Percentiles rank a stretch among this genome's conserved stretches.
phyloP scores from a whole-genome alignment of 2,113 vertebrate genomes.

The Zapornia atra region DNA sequence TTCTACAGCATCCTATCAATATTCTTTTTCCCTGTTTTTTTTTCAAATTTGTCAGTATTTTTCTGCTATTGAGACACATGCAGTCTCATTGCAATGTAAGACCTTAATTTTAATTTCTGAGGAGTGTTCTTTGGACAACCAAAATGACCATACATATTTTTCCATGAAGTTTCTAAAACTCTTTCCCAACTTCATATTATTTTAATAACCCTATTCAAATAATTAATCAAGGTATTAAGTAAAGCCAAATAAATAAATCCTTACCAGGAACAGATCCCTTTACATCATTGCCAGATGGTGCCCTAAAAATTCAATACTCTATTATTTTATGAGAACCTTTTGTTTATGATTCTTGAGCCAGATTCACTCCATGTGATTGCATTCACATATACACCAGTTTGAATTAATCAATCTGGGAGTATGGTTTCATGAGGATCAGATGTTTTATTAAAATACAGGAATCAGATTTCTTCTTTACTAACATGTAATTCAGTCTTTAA shows the following conservation, averaged over 20 bases:
- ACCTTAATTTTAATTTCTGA: background rate
- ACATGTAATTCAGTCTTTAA: slow-evolving; percentile 12
- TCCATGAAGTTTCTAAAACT: background rate
- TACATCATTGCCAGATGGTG: slow-evolving; percentile 17
- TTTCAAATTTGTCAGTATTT: background rate
- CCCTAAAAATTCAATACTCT: slow-evolving; percentile 23
- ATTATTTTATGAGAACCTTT: slow-evolving; percentile 20
- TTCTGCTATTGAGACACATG: background rate
- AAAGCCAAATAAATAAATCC: slow-evolving; percentile 9
- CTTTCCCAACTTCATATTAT: background rate
- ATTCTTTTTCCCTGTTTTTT: background rate
- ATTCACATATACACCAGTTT: background rate
- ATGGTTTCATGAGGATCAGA: background rate
- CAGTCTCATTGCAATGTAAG: background rate
- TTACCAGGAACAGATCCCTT: background rate
- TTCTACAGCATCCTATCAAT: background rate
- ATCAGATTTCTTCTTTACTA: background rate
- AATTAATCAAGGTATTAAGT: background rate
- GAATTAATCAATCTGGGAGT: background rate
- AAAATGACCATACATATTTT: background rate
- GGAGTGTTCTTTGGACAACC: background rate
- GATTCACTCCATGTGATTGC: background rate
- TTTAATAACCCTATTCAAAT: background rate
- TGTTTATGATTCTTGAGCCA: slow-evolving; percentile 30
- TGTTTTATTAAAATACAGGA: background rate